A percentile compares a stretch with the other conserved stretches of the same genome.
Evolutionary conservation across 1,140 invertebrate genomes (phyloP).

Genomic region (Myzus persicae): DNA sequence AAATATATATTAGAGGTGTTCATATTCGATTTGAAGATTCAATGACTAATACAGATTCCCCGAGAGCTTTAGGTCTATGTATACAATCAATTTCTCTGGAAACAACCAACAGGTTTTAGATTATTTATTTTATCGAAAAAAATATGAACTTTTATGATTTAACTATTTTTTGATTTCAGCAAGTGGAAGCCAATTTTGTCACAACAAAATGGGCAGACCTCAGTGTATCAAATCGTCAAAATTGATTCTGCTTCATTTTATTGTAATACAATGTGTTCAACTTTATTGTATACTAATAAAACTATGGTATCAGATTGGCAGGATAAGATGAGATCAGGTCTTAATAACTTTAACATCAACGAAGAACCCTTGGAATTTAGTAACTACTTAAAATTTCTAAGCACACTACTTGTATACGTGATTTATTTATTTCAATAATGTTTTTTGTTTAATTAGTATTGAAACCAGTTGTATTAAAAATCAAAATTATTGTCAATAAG

Average conservation of each 20-base stretch:
- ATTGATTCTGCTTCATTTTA: slow-evolving; percentile 80
- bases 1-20: slow-evolving; percentile 81
- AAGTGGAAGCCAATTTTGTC: slow-evolving; percentile 82
- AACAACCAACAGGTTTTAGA: slow-evolving; percentile 78
- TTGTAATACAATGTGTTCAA: slow-evolving; percentile 72
- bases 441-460: slow-evolving; percentile 67
- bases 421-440: neutral
- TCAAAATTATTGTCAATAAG: slow-evolving; percentile 82
- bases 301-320: slow-evolving; percentile 68
- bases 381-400: slow-evolving; percentile 66
- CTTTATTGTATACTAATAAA: slow-evolving; percentile 61
- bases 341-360: slow-evolving; percentile 80
- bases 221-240: slow-evolving; percentile 79
- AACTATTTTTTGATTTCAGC: slow-evolving; percentile 64
- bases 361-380: slow-evolving; percentile 78
- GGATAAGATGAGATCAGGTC: slow-evolving; percentile 74
- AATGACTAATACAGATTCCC: slow-evolving; percentile 71
- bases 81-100: slow-evolving; percentile 80
- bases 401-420: slow-evolving; percentile 55
- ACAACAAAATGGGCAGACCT: slow-evolving; percentile 69
- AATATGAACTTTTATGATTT: neutral
- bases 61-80: slow-evolving; percentile 80
- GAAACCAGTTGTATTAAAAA: slow-evolving; percentile 78
- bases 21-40: slow-evolving; percentile 86
- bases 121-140: neutral